Base-by-base conservation (phyloP, 2,888 invertebrate species). In the Liopterus haemorrhoidalis region DNA sequence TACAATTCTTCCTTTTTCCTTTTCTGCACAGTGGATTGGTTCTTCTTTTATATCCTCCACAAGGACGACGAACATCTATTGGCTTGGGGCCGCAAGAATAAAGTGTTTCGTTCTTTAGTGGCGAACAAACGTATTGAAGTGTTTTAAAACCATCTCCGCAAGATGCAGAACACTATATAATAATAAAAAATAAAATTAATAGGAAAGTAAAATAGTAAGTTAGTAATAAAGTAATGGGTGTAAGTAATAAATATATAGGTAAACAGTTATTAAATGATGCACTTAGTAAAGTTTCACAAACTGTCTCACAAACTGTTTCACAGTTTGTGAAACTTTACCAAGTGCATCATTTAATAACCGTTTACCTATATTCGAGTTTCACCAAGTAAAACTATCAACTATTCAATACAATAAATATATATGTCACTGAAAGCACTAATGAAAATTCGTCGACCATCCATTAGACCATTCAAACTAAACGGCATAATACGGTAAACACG, bases 101-200 rank as follows among this genome's bases (percentile, higher is more conserved):
- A 5, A 63, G 58, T 19, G 58, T 55, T 53, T 70, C 67, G 1
- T 69, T 72, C 44, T 71, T 64, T 0, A 70, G 55, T 0, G 74
- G 73, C 0, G 74, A 72, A 52, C 81, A 81, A 2, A 69, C 59
- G 0, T 75, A 66, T 1, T 75, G 71, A 2, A 78, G 70, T 1
- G 68, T 68, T 8, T 78, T 74, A 2, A 74, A 57, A 1, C 80
- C 80, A 1, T 69, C 69, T 1, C 79, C 80, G 55, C 80, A 81
- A 1, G 70, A 73, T 24, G 72, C 67, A 1, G 80, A 80, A 62
- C 82, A 82, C 80, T 81, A 59, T n/a, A 62, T 64, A 51, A 35
- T 41, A 8, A 27, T 15, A 25, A 15, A 39, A 31, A 12, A 44
- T 46, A 43, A 27, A 12, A 25, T 31, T 32, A 44, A 35, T 5